phyloP scores from a whole-genome alignment of 2,113 vertebrate genomes.

The Azemiops feae region DNA sequence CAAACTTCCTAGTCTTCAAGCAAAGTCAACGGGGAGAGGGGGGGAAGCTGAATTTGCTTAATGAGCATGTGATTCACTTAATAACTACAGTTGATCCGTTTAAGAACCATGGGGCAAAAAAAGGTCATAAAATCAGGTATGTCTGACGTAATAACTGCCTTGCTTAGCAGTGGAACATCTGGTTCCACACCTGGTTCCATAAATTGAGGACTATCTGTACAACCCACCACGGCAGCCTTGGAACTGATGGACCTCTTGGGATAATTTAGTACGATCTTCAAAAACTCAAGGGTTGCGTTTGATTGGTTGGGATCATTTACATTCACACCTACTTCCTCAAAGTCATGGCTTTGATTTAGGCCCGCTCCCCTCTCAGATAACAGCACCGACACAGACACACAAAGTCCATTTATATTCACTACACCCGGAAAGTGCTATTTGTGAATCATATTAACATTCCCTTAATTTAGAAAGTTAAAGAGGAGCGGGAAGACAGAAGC shows the following conservation, averaged over 20 bases:
- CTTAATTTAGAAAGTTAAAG: constrained; percentile 1
- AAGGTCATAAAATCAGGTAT: not conserved
- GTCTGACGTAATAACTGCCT: not conserved
- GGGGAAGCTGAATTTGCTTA: not conserved
- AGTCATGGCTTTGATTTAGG: not conserved
- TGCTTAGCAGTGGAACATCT: not conserved
- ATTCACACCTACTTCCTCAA: not conserved
- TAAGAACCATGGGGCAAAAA: not conserved
- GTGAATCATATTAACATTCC: not conserved
- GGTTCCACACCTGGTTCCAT: not conserved
- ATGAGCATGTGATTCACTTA: no score
- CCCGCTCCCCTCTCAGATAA: not conserved
- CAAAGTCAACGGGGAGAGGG: not conserved
- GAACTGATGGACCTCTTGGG: not conserved
- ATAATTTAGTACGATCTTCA: not conserved
- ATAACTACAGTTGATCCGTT: not conserved
- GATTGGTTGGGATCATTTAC: not conserved
- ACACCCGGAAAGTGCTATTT: not conserved
- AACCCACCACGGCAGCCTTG: not conserved
- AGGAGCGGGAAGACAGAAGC: not conserved
- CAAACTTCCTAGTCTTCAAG: not conserved
- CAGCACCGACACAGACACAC: not conserved
- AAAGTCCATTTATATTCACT: not conserved
- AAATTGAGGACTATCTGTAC: no score
- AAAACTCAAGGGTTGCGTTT: not conserved